Evolutionary conservation across 1,140 invertebrate genomes (phyloP).

Genomic region (Bathynomus jamesi): DNA sequence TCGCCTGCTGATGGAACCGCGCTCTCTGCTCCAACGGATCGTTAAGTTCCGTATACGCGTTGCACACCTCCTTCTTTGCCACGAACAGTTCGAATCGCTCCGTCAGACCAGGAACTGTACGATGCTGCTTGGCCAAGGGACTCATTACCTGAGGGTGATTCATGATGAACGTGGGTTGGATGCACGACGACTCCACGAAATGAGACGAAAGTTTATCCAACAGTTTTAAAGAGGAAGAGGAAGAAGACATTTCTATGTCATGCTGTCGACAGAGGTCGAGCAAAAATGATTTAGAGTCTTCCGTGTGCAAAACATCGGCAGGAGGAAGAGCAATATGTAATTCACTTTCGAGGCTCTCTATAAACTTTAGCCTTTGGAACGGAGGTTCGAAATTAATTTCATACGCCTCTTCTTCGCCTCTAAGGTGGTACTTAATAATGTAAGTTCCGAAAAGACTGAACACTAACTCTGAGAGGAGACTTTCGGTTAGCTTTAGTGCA

Average conservation of each 20-base stretch:
- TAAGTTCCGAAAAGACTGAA: slow-evolving; percentile 57
- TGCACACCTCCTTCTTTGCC: slow-evolving; percentile 93
- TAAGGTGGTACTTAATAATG: slow-evolving; percentile 81
- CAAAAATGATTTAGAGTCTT: slow-evolving; percentile 39
- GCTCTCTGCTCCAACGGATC: slow-evolving; percentile 90
- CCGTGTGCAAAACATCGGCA: slow-evolving; percentile 46
- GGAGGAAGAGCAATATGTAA: slow-evolving; percentile 52
- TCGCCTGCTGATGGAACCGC: slow-evolving; percentile 44
- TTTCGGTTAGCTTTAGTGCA: slow-evolving; percentile 84
- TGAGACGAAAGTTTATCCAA: slow-evolving; percentile 96
- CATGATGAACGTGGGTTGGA: slow-evolving; percentile 93
- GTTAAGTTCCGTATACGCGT: slow-evolving; percentile 98
- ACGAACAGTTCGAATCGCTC: slow-evolving; percentile 97
- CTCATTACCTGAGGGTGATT: slow-evolving; percentile 99
- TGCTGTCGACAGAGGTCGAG: slow-evolving; percentile 69
- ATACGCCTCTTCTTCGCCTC: slow-evolving; percentile 68
- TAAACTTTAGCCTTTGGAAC: slow-evolving; percentile 84
- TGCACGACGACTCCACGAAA: slow-evolving; percentile 87
- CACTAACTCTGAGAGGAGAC: slow-evolving; percentile 66
- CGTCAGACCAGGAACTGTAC: slow-evolving; percentile 74
- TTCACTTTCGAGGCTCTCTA: slow-evolving; percentile 74
- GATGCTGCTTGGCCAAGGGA: slow-evolving; percentile 95
- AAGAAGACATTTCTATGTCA: slow-evolving; percentile 71
- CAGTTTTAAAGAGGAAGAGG: slow-evolving; percentile 71
- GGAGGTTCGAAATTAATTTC: slow-evolving; percentile 97